Base-by-base conservation (phyloP, 30 jellyfish, hydroid and myxozoan species). In the Hydractinia symbiolongicarpus region DNA sequence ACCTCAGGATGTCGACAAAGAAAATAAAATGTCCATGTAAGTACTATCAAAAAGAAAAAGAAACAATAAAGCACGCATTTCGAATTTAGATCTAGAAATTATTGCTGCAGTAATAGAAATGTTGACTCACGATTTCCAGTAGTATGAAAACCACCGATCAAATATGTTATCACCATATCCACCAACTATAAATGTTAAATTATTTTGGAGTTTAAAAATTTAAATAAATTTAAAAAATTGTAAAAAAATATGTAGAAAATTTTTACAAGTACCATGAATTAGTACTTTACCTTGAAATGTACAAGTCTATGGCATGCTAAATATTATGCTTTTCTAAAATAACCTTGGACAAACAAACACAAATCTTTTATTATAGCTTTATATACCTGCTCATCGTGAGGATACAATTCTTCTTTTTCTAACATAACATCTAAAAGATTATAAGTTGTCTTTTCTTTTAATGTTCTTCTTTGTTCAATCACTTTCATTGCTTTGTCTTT, bases 81-180 rank as follows among this genome's bases (percentile, higher is more conserved):
- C n/a, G 2, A 50, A 66, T 0, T 19, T 66, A 2, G 10, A 66
- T 13, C 21, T 66, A 66, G 1, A 66, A 8, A 66, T 76, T 30
- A 30, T 30, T 30, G 2, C 44, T 30, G 44, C 44, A 9, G 16
- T 17, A 76, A 9, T 49, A 5, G 5, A 76, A 14, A 76, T 5
- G 51, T 15, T 76, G 52, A 68, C 97, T 54, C 82, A 90, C 97
- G 64, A 61, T 72, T 90, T 81, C 97, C 97, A 40, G 97, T 85
- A 30, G 97, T 90, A 60, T 90, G 97, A 73, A 85, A 86, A 9
- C 97, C 97, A 13, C 97, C 97, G 54, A 90, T 60, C 51, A 90
- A 55, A 76, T 85, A 85, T 4, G 95, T 74, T 7, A 90, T 77
- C 10, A 78, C 87, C 56, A 51, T 90, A 67, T 90, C 97, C 72